phyloP scores from a whole-genome alignment of 1,140 invertebrate genomes.

The Drosophila subobscura region DNA sequence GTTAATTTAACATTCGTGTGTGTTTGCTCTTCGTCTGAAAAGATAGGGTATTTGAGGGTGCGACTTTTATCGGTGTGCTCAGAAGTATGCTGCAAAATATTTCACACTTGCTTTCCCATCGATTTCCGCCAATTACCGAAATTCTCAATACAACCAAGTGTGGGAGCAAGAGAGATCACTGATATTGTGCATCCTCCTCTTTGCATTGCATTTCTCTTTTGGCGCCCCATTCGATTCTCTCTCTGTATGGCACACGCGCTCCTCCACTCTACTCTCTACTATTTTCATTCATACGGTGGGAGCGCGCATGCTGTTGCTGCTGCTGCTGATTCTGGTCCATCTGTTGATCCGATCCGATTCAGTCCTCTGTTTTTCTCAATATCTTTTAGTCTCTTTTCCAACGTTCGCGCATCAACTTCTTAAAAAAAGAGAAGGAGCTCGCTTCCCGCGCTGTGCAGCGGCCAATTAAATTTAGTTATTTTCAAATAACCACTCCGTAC shows the following conservation, averaged over 20 bases:
- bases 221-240: background rate
- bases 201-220: conserved; percentile 1
- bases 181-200: background rate
- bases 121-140: no score
- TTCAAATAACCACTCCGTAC: conserved; percentile 22
- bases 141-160: no score
- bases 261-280: conserved; percentile 16
- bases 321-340: conserved; percentile 17
- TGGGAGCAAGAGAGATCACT: background rate
- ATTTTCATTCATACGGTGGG: conserved; percentile 41
- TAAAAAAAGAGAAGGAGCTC: conserved; percentile 32
- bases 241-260: conserved; percentile 12
- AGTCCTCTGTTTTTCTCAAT: conserved; percentile 52
- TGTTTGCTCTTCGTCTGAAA: background rate
- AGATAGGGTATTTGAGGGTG: no score
- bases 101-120: no score
- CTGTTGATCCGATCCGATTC: conserved; percentile 33
- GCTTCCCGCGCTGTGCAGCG: conserved; percentile 59
- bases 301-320: conserved; percentile 9
- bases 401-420: conserved; percentile 74
- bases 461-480: conserved; percentile 23
- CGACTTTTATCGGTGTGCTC: no score
- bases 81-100: no score
- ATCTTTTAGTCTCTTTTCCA: conserved; percentile 75
- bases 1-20: background rate